A percentile compares a stretch with the other conserved stretches of the same genome.
Conservation (phyloP, 2,888 invertebrate genomes). For the Tenodera sinensis region DNA sequence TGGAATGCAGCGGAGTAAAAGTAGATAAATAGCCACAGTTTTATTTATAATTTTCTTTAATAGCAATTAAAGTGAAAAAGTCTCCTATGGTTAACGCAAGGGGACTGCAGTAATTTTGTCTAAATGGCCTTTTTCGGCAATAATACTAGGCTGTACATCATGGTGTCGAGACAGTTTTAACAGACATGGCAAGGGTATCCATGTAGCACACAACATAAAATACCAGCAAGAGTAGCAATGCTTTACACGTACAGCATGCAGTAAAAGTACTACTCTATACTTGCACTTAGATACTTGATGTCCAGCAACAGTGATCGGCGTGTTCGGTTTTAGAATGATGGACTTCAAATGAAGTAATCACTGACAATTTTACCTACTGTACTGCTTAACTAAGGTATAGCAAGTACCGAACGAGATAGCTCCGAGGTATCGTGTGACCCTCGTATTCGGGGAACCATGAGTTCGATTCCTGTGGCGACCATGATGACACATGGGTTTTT, state of each 20-base stretch:
- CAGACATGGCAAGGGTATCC: not conserved
- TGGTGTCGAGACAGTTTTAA: not conserved
- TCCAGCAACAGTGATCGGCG: too few species aligned
- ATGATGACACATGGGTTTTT: too few species aligned
- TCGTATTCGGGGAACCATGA: too few species aligned
- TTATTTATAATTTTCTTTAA: not conserved
- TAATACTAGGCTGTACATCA: not conserved
- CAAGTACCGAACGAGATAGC: too few species aligned
- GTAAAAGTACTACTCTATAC: not conserved
- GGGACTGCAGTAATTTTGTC: not conserved
- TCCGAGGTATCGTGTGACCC: too few species aligned
- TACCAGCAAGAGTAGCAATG: not conserved
- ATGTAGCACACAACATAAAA: not conserved
- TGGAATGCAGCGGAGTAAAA: not conserved
- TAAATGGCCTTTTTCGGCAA: not conserved
- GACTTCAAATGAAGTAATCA: too few species aligned
- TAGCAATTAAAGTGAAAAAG: not conserved
- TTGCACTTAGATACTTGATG: too few species aligned
- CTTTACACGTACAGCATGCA: not conserved
- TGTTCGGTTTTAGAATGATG: too few species aligned
- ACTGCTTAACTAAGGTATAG: too few species aligned
- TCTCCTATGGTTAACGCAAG: not conserved
- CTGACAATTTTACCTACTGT: too few species aligned
- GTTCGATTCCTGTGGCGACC: too few species aligned
- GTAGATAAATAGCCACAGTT: not conserved